Evolutionary conservation across 2,888 invertebrate species (phyloP), one percentile per base, ranked within the genome.

Genomic region (Drosophila aldrichi): DNA sequence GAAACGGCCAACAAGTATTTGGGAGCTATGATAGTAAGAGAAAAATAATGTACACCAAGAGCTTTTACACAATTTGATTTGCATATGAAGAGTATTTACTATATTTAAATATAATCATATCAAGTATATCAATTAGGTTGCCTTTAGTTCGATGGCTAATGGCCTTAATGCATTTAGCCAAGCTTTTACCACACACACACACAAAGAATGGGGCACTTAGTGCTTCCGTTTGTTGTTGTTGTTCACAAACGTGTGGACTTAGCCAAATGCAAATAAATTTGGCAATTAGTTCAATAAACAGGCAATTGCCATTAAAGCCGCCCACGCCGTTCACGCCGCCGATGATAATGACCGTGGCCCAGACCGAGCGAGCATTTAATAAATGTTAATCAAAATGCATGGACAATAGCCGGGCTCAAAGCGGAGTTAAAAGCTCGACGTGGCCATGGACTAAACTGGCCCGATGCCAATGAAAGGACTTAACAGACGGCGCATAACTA

Each of bases 331-430:
- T 22, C 16, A 18, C 14, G n/a, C 22, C 9, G 16, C 4, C 12
- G 6, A 43, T 22, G 6, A 20, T 22, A 16, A 14, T 14, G 44
- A 3, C 44, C 44, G 7, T 16, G 25, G 34, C 12, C 25, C 36
- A 18, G 25, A 2, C 10, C 46, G n/a, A 29, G 65, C 46, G n/a
- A 29, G 65, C 56, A 34, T 29, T 55, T 63, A 62, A 72, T 72
- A 72, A 77, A 78, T 77, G 67, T 80, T 78, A 72, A 78, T 78
- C 77, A 77, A 78, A 72, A 80, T 80, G 81, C 81, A 80, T 60
- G 76, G 62, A 34, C 71, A 56, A 77, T 76, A 64, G 66, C 62
- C 51, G 65, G 60, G 63, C 70, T 70, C 66, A 77, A 68, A 79
- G 44, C 10, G 58, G 79, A 59, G 80, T 76, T 75, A 76, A 76